A percentile compares a stretch with the other conserved stretches of the same genome.
Evolutionary conservation across 37 sponge, comb jelly and placozoan species (phyloP).

Genomic region (Agelas oroides): DNA sequence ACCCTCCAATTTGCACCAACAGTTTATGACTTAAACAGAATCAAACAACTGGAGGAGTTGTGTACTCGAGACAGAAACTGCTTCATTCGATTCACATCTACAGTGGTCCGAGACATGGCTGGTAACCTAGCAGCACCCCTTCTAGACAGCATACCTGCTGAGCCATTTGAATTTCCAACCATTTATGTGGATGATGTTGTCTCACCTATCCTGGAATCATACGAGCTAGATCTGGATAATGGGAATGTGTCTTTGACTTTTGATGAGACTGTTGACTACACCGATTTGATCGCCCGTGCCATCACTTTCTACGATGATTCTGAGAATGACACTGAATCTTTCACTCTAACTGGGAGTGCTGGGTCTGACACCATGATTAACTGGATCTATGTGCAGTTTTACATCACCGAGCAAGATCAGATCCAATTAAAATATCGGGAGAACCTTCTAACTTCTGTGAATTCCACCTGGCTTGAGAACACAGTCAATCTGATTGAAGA

Average conservation of each 20-base stretch:
- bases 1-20: constrained; percentile 74
- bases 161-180: constrained; percentile 59
- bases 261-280: constrained; percentile 72
- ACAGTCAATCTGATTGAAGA: constrained; percentile 74
- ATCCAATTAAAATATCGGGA: constrained; percentile 68
- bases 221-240: constrained; percentile 77
- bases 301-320: constrained; percentile 71
- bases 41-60: constrained; percentile 71
- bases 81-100: constrained; percentile 70
- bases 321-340: constrained; percentile 71
- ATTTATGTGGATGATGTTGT: constrained; percentile 34
- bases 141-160: constrained; percentile 10
- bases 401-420: constrained; percentile 52
- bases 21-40: constrained; percentile 74
- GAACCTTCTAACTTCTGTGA: constrained; percentile 46
- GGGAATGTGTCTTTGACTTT: constrained; percentile 86
- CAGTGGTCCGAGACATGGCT: constrained; percentile 85
- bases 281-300: constrained; percentile 41
- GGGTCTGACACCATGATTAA: constrained; percentile 34
- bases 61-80: constrained; percentile 62
- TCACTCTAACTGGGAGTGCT: constrained; percentile 22
- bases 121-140: constrained; percentile 55
- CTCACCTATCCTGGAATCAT: constrained; percentile 63
- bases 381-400: constrained; percentile 83
- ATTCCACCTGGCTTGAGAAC: constrained; percentile 72